phyloP scores from a whole-genome alignment of 2,113 vertebrate species.

The Rhodinocichla rosea region DNA sequence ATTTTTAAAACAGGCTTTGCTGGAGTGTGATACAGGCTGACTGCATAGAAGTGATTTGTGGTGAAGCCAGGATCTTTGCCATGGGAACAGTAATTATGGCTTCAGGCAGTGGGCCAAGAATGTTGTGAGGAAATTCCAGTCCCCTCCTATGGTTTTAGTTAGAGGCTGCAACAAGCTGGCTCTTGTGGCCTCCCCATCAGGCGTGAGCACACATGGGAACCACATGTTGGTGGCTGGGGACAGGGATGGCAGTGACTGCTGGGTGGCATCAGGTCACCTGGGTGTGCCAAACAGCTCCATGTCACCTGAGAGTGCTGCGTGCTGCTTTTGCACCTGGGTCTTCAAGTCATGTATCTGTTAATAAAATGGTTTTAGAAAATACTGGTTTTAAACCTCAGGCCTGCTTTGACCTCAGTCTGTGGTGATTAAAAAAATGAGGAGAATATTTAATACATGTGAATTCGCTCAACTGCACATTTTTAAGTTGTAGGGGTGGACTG shows the following conservation, averaged over 20 bases:
- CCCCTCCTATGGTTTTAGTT: conserved; percentile 30
- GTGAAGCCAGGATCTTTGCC: conserved; percentile 57
- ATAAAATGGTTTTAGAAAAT: not conserved
- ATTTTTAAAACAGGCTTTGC: conserved; percentile 43
- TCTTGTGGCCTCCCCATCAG: conserved; percentile 6
- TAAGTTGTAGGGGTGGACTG: not conserved
- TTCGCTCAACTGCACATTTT: not conserved
- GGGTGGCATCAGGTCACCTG: accelerated
- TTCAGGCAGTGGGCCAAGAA: conserved; percentile 58
- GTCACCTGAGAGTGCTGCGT: not conserved
- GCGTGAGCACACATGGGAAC: not conserved
- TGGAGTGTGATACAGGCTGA: conserved; percentile 12
- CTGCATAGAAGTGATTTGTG: conserved; percentile 57
- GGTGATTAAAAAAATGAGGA: not conserved
- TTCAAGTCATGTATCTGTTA: not conserved
- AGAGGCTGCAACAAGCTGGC: conserved; percentile 34
- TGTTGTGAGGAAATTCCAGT: conserved; percentile 56
- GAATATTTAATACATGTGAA: not conserved
- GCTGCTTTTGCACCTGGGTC: not conserved
- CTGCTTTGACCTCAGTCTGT: not conserved
- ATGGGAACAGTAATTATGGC: conserved; percentile 66
- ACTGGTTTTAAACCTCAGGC: not conserved
- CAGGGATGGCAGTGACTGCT: not conserved
- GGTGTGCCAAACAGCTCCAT: not conserved
- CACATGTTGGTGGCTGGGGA: not conserved